Base-by-base conservation (phyloP, 2,888 invertebrate genomes). In the Eremobia ochroleuca region DNA sequence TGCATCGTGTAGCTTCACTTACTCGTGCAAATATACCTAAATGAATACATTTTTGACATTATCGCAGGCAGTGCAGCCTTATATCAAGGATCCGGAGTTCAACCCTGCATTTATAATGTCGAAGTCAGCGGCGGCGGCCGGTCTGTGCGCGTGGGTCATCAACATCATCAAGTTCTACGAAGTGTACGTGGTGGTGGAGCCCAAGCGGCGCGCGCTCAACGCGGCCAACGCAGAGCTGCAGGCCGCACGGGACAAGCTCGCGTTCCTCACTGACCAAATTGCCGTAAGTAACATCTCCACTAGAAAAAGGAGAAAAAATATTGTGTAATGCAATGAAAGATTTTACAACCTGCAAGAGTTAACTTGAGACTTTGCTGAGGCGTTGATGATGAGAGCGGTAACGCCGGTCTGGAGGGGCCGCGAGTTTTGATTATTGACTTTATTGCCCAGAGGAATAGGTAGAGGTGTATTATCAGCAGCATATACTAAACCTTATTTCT, bases 91-190 rank as follows among this genome's bases (percentile, higher is more conserved):
- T 91, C 97, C 98, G 21, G 99, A 99, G 87, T 99, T 99, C 93
- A 98, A 98, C 87, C 98, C 99, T 0, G 98, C 98, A 59, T 98
- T 98, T 86, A 98, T 99, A 90, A 94, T 97, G 87, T 97, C 98
- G 0, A 99, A 99, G 95, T 99, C 99, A 0, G 97, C 97, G 52
- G 99, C 99, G 28, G 99, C 99, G 34, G 99, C 99, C 73, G 99
- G 99, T 40, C 97, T 99, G 15, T 99, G 99, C 92, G 98, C 99
- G 2, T 99, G 99, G 99, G 99, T 99, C 3, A 98, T 99, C 87
- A 99, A 99, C 94, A 99, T 99, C 85, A 97, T 98, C 92, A 98
- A 97, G 89, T 99, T 99, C 95, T 98, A 99, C 95, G 98, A 98
- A 74, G 98, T 99, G 46, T 99, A 98, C 94, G 98, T 98, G 81